These are phyloP conservation scores for Atta colombica DNA, from an alignment of 1,140 invertebrate genomes.

Conservation along the genomic window DNA sequence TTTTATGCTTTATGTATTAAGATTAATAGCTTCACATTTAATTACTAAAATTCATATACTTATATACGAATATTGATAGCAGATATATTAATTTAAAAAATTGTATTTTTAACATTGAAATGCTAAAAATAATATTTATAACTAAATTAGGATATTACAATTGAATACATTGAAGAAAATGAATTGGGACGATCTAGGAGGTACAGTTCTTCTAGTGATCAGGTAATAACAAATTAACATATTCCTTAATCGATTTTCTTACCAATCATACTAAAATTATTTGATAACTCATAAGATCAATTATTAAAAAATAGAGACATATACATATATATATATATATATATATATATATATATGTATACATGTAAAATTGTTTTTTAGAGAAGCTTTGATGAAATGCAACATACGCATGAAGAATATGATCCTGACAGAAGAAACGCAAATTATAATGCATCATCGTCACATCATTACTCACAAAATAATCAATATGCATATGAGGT, in stretches of 20 bases:
- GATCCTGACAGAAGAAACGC: constrained; percentile 85
- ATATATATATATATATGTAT: neutral
- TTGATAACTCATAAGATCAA: constrained; percentile 29
- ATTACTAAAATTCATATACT: constrained; percentile 24
- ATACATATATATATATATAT: neutral
- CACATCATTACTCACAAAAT: constrained; percentile 83
- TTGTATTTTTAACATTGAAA: constrained; percentile 58
- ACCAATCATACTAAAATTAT: constrained; percentile 12
- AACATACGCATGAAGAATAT: constrained; percentile 80
- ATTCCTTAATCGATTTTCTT: constrained; percentile 21
- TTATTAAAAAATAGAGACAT: neutral
- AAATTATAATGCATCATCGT: constrained; percentile 84
- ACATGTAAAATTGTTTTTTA: constrained; percentile 64
- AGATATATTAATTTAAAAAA: constrained; percentile 14
- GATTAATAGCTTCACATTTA: neutral
- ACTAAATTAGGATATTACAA: constrained; percentile 78
- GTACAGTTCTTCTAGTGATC: constrained; percentile 84
- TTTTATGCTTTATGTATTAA: neutral
- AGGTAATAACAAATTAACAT: constrained; percentile 76
- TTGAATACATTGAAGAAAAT: constrained; percentile 81
- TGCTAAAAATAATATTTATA: constrained; percentile 68
- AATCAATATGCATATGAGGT: constrained; percentile 85
- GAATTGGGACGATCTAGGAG: constrained; percentile 79
- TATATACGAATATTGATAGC: constrained; percentile 3
- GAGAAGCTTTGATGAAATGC: constrained; percentile 83